These are phyloP conservation scores for Mallateleia sp. DNA, from an alignment of 2,888 invertebrate genomes.

Conservation along the genomic window DNA sequence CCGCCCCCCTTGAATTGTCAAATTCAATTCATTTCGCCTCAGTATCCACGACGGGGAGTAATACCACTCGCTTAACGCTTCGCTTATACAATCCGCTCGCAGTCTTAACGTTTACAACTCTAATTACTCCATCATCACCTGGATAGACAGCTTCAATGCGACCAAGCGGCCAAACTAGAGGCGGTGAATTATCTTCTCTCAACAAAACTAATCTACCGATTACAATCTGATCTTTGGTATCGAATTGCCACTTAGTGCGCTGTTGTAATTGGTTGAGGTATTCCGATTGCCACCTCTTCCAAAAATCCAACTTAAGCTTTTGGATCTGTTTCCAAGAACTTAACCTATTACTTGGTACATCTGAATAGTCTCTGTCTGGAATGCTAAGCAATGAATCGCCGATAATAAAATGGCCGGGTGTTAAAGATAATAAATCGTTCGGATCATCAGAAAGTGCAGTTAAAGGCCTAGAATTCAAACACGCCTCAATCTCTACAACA, in stretches of 20 bases:
- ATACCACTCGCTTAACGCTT: background rate
- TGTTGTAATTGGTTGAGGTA: slow-evolving; percentile 64
- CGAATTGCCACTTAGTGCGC: slow-evolving; percentile 60
- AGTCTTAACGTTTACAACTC: slow-evolving; percentile 62
- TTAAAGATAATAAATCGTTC: too few relatives aligned
- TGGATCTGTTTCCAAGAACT: slow-evolving; percentile 64
- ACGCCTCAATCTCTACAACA: too few relatives aligned
- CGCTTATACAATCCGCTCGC: background rate
- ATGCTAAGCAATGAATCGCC: slow-evolving; percentile 55
- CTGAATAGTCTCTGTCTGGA: slow-evolving; percentile 43
- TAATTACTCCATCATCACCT: slow-evolving; percentile 75
- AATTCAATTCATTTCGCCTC: background rate
- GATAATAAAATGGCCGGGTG: too few relatives aligned
- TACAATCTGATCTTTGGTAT: background rate
- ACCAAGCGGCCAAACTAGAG: slow-evolving; percentile 79
- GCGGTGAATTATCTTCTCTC: slow-evolving; percentile 74
- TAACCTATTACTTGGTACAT: slow-evolving; percentile 57
- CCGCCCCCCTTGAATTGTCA: background rate
- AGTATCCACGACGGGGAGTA: background rate
- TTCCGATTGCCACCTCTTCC: slow-evolving; percentile 62
- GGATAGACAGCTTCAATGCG: slow-evolving; percentile 75
- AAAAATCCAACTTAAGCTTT: slow-evolving; percentile 63
- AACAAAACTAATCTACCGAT: slow-evolving; percentile 66
- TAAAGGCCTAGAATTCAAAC: too few relatives aligned
- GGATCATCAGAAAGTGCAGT: too few relatives aligned